Evolutionary conservation across 2,797 vertebrate species (phyloP), one percentile per base, ranked within the genome.

Genomic region (Xenopus petersii): DNA sequence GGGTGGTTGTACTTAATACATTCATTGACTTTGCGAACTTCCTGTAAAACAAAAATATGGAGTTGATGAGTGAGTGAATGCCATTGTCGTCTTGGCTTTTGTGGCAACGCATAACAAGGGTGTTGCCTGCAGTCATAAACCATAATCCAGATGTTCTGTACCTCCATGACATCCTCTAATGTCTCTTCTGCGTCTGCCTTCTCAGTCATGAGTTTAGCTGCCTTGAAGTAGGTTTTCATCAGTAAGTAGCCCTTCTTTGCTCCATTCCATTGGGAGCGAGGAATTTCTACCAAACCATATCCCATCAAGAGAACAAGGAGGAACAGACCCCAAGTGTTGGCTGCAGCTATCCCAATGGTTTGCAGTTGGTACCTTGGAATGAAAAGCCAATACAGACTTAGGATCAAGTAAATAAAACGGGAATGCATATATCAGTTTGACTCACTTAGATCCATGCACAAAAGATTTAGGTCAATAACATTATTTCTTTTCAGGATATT

Each of bases 121-220:
- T 10, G 2, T 12, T 15, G 15, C 6, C 49, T 12, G 49, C 49
- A 51, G 15, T 5, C 4, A 42, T 42, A 42, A 51, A 12, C 11
- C 4, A 42, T 42, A 5, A 42, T 42, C 5, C 54, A 16, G 7
- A 56, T 56, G 7, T 56, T 60, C 21, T 73, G 79, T 82, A 95
- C 97, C 92, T 99, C 97, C 96, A 98, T 98, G 68, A 95, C 89
- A 83, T 99, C 97, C 84, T 99, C 97, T 81, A 98, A 91, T 85
- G 94, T 97, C 83, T 99, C 97, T 80, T 98, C 95, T 0, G 97
- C 94, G 65, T 99, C 97, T 0, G 96, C 96, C 87, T 98, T 98
- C 88, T 98, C 97, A 0, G 95, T 96, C 95, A 96, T 96, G 73
- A 99, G 87, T 80, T 98, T 98, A 80, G 97, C 94, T 6, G 94